phyloP scores from a whole-genome alignment of 2,888 invertebrate genomes.

The Alsophila aescularia region DNA sequence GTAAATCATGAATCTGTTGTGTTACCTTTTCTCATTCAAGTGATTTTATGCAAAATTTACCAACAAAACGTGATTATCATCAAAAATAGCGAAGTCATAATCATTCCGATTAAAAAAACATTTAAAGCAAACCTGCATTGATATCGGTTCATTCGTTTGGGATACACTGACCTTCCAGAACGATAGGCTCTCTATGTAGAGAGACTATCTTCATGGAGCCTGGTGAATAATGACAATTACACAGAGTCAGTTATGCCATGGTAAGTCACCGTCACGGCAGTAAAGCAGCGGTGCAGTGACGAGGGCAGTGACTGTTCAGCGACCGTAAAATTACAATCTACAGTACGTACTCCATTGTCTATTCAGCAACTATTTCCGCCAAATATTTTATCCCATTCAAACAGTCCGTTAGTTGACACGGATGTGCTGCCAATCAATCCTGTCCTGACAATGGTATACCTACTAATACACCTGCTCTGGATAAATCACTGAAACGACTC shows the following conservation, averaged over 20 bases:
- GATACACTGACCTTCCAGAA: too few species aligned
- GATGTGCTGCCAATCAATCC: conserved; percentile 38
- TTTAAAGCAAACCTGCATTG: too few species aligned
- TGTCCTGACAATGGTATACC: conserved; percentile 10
- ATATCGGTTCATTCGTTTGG: too few species aligned
- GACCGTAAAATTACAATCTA: conserved; percentile 71
- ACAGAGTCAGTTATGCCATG: conserved; percentile 6
- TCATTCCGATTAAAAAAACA: too few species aligned
- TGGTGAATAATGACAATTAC: not conserved
- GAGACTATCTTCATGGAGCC: too few species aligned
- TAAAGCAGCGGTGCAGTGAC: conserved; percentile 24
- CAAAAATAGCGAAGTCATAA: too few species aligned
- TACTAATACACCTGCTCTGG: conserved; percentile 12
- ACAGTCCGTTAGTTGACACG: conserved; percentile 60
- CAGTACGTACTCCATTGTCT: conserved; percentile 55
- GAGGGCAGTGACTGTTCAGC: conserved; percentile 74
- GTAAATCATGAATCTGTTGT: not conserved
- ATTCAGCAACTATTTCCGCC: conserved; percentile 66
- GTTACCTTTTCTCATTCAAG: not conserved
- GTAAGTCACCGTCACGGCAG: conserved; percentile 18
- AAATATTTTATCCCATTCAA: conserved; percentile 56
- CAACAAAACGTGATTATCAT: too few species aligned
- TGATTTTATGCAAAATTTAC: not conserved
- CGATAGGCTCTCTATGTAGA: too few species aligned
- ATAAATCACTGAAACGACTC: not conserved